These are phyloP conservation scores for Okapia johnstoni DNA, from an alignment of 2,113 vertebrate genomes.

Conservation along the genomic window DNA sequence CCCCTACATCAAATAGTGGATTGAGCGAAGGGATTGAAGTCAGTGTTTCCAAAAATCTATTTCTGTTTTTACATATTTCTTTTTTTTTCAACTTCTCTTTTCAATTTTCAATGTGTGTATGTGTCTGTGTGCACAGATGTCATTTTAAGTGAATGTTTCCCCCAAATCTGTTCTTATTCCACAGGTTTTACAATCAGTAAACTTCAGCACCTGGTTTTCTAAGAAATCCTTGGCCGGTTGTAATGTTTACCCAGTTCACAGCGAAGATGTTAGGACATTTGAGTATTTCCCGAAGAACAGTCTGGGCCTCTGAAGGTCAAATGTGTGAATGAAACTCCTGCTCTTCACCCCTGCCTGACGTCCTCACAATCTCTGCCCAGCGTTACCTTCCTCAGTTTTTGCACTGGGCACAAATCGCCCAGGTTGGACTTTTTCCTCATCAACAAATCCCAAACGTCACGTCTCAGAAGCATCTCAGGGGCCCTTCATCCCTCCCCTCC, in stretches of 20 bases:
- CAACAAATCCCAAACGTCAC: not conserved
- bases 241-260: not conserved
- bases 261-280: not conserved
- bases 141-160: constrained; percentile 13
- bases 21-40: not conserved
- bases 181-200: not conserved
- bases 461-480: not conserved
- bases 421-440: not conserved
- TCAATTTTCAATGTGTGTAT: not conserved
- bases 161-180: not conserved
- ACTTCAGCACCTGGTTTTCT: not conserved
- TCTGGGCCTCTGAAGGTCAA: not conserved
- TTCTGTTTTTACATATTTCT: not conserved
- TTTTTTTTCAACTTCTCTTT: not conserved
- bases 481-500: not conserved
- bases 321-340: not conserved
- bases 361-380: not conserved
- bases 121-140: not conserved
- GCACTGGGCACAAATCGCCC: not conserved
- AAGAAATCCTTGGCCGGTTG: not conserved
- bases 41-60: not conserved
- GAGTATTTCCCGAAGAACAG: not conserved
- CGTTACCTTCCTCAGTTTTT: not conserved
- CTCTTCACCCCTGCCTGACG: not conserved
- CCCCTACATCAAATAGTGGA: not conserved